Evolutionary conservation across 92 coral and sea anemone genomes (phyloP), one percentile per base, ranked within the genome.

Genomic region (Chrysogorgia sp.): DNA sequence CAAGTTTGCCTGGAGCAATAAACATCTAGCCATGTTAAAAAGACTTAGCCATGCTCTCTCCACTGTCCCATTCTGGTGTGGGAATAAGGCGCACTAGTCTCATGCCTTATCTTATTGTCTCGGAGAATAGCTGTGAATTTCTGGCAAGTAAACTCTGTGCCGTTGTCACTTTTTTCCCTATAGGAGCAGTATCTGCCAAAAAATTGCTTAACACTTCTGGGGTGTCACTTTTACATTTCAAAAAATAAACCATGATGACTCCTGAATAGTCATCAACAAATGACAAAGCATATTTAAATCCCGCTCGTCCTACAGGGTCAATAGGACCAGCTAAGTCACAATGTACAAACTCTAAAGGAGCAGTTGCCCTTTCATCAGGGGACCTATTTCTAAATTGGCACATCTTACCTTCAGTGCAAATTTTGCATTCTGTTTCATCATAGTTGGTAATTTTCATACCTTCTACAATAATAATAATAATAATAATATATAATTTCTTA

Each of bases 11-110:
- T 67, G 67, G 26, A 80, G 34, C 31, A 80, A 25, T 2, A 72
- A 41, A 34, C 86, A 82, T 24, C 81, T 60, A 2, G 80, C 81
- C 86, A 71, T 82, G 30, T 60, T 63, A 61, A 82, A 82, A 7
- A 82, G 49, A 15, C 81, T 71, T 30, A 57, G 56, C 74, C 86
- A 82, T 10, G 68, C 74, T 68, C 86, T 71, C 41, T 82, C 85
- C 0, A 60, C 81, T 12, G 81, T 74, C 19, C 81, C 86, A 33
- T 74, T 82, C 48, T 82, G 75, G 65, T 82, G 81, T 45, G 75
- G 81, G 81, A 71, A 60, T 82, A 79, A 34, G 77, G 63, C 59
- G 83, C 63, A 63, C 62, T 65, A 0, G 47, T 79, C 34, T 79
- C 76, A 37, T 65, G 77, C 47, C 24, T 80, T 21, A 80, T 68